These are phyloP conservation scores for Rhinogobius similis DNA, from an alignment of 2,113 vertebrate genomes.

Conservation along the genomic window DNA sequence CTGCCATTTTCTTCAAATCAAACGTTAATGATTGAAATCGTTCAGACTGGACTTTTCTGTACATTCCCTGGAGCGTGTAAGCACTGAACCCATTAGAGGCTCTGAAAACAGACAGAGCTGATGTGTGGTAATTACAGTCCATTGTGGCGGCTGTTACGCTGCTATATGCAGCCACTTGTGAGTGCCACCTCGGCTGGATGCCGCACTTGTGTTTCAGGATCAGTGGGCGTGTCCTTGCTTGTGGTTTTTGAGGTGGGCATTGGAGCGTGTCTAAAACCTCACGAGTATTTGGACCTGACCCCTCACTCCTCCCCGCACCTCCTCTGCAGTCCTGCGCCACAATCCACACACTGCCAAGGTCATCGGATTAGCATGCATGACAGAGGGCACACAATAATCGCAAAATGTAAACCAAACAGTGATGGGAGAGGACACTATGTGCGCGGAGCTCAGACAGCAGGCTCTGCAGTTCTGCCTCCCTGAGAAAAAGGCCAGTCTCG, in stretches of 20 bases:
- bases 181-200: constrained; percentile 66
- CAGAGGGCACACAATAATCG: constrained; percentile 56
- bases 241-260: constrained; percentile 54
- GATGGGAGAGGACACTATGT: constrained; percentile 36
- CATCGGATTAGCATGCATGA: constrained; percentile 70
- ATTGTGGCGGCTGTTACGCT: constrained; percentile 46
- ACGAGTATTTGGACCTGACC: constrained; percentile 48
- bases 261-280: constrained; percentile 64
- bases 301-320: constrained; percentile 13
- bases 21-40: constrained; percentile 48
- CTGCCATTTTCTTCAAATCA: constrained; percentile 57
- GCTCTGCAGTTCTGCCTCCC: not conserved
- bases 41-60: constrained; percentile 57
- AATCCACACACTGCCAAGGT: constrained; percentile 63
- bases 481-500: constrained; percentile 15
- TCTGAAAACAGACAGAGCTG: constrained; percentile 46
- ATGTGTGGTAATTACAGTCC: constrained; percentile 61
- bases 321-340: constrained; percentile 38
- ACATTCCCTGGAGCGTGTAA: constrained; percentile 58
- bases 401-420: constrained; percentile 41
- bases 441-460: constrained; percentile 19
- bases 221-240: constrained; percentile 57
- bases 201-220: constrained; percentile 59
- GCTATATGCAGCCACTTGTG: constrained; percentile 55
- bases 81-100: constrained; percentile 56